Evolutionary conservation across 2,797 vertebrate genomes (phyloP).

Genomic region (Pogoniulus pusillus): DNA sequence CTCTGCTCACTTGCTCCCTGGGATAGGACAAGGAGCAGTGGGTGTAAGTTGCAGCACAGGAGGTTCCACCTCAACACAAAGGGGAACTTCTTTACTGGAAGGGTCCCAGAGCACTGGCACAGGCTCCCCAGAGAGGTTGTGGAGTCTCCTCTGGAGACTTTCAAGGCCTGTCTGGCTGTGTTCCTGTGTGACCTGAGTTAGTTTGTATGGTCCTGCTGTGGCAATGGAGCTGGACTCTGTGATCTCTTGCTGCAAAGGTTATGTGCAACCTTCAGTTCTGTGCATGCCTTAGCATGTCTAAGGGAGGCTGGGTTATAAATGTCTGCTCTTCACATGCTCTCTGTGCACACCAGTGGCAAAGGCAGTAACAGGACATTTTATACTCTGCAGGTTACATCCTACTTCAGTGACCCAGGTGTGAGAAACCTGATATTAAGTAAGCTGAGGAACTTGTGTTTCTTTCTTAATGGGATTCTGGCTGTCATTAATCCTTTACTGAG

Average conservation of each 20-base stretch:
- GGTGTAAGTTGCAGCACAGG: too few species aligned
- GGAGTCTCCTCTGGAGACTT: too few species aligned
- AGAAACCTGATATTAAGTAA: constrained; percentile 55
- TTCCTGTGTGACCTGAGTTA: too few species aligned
- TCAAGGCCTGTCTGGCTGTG: too few species aligned
- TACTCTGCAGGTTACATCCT: constrained; percentile 13
- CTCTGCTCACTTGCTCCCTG: too few species aligned
- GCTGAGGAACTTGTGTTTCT: constrained; percentile 33
- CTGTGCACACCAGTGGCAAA: not conserved
- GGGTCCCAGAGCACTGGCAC: too few species aligned
- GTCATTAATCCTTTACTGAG: constrained; percentile 22
- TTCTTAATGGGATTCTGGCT: constrained; percentile 40
- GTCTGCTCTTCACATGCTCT: not conserved
- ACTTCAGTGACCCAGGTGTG: not conserved
- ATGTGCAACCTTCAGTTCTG: not conserved
- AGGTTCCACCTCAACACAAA: too few species aligned
- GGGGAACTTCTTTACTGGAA: too few species aligned
- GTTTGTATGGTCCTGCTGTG: too few species aligned
- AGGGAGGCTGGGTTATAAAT: not conserved
- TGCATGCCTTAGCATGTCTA: not conserved
- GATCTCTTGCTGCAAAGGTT: not conserved
- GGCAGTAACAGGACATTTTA: not conserved
- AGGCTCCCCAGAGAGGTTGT: too few species aligned
- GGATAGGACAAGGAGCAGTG: too few species aligned
- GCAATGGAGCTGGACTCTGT: too few species aligned